These are phyloP conservation scores for Gobionotothen gibberifrons DNA, from an alignment of 2,797 vertebrate genomes.

Conservation along the genomic window DNA sequence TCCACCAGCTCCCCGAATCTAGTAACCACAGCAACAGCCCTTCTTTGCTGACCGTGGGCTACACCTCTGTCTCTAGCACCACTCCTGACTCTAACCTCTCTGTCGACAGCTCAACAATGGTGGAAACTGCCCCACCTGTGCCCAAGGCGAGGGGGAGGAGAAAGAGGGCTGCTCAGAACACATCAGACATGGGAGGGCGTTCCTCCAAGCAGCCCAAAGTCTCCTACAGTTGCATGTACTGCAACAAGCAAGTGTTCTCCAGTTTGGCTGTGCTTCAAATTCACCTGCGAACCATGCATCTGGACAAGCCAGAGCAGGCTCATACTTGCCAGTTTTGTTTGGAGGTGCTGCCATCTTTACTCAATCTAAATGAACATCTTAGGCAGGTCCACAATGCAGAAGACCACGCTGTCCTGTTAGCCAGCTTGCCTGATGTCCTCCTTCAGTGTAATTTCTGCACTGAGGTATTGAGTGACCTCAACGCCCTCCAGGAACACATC, in stretches of 20 bases:
- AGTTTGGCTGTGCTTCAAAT: constrained; percentile 97
- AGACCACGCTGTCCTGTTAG: constrained; percentile 89
- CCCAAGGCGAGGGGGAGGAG: constrained; percentile 92
- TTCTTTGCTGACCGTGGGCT: constrained; percentile 94
- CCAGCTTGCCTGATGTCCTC: constrained; percentile 91
- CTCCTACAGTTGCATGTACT: constrained; percentile 97
- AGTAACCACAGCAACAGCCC: constrained; percentile 99
- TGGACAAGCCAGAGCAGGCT: constrained; percentile 97
- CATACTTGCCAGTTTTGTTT: constrained; percentile 98
- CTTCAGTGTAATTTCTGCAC: constrained; percentile 99
- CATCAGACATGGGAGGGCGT: constrained; percentile 89
- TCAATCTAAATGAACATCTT: constrained; percentile 97
- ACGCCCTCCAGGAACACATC: constrained; percentile 97
- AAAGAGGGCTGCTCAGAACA: constrained; percentile 92
- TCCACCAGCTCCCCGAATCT: constrained; percentile 96
- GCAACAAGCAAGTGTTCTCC: constrained; percentile 97
- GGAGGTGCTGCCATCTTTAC: constrained; percentile 95
- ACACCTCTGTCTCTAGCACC: constrained; percentile 98
- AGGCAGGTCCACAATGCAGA: constrained; percentile 96
- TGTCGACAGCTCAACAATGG: constrained; percentile 96
- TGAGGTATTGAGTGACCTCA: constrained; percentile 95
- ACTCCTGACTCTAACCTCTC: constrained; percentile 99
- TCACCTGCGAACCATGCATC: constrained; percentile 97
- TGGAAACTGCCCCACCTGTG: constrained; percentile 90
- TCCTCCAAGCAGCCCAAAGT: constrained; percentile 94